A percentile compares a stretch with the other conserved stretches of the same genome.
phyloP scores from a whole-genome alignment of 2,113 vertebrate genomes.

The Pollimyrus isidori region DNA sequence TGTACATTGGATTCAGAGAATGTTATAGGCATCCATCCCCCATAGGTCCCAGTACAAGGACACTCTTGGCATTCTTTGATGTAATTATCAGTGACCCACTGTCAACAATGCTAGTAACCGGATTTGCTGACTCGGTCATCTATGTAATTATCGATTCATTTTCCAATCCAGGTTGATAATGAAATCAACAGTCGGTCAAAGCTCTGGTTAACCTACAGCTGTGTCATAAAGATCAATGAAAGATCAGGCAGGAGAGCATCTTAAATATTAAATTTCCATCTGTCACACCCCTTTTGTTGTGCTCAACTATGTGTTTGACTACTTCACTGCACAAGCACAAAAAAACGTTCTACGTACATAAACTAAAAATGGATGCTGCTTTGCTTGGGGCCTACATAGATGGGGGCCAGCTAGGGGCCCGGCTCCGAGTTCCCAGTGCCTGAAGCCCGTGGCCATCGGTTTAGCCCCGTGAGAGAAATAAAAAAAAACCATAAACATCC shows the following conservation, averaged over 20 bases:
- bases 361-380: not conserved
- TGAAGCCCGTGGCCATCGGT: not conserved
- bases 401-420: not conserved
- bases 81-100: not conserved
- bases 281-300: not conserved
- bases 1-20: not conserved
- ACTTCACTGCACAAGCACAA: not conserved
- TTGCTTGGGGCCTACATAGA: not conserved
- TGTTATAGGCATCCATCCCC: not conserved
- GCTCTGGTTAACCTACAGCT: not conserved
- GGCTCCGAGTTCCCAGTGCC: not conserved
- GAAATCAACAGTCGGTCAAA: not conserved
- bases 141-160: not conserved
- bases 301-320: not conserved
- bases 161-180: not conserved
- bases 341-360: not conserved
- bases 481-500: slow-evolving; percentile 49
- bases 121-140: not conserved
- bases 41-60: not conserved
- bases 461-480: slow-evolving; percentile 32
- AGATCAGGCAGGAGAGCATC: not conserved
- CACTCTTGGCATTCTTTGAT: not conserved
- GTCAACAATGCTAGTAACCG: not conserved
- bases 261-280: not conserved
- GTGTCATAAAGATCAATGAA: not conserved